Evolutionary conservation across 2,113 vertebrate species (phyloP).

Genomic region (Eudyptes chrysolophus): DNA sequence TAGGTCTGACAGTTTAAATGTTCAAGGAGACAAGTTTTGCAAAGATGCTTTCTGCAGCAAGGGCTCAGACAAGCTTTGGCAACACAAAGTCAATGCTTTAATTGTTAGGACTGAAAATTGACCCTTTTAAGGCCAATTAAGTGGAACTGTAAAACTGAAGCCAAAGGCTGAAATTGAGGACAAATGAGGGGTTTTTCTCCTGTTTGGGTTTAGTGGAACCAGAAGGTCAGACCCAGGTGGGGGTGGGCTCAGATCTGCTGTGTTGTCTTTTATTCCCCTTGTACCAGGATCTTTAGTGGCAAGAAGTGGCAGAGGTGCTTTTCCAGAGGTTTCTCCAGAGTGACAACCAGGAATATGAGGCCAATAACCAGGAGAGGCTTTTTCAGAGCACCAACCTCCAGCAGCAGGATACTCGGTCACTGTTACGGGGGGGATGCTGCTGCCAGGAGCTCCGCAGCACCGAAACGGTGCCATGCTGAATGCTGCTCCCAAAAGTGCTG

Average conservation of each 20-base stretch:
- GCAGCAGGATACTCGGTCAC: not conserved
- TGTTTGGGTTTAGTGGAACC: not conserved
- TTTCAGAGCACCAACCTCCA: not conserved
- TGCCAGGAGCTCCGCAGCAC: not conserved
- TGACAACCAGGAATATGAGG: not conserved
- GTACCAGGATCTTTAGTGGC: not conserved
- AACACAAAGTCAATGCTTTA: not conserved
- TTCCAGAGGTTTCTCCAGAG: not conserved
- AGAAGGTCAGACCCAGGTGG: not conserved
- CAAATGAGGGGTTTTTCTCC: not conserved
- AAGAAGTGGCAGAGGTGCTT: not conserved
- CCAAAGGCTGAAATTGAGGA: not conserved
- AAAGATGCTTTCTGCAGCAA: slow-evolving; percentile 14
- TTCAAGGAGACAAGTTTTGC: slow-evolving; percentile 40
- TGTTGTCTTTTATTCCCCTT: not conserved
- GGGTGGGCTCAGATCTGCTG: not conserved
- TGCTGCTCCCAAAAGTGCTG: not conserved
- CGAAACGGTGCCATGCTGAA: not conserved
- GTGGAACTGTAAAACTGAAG: not conserved
- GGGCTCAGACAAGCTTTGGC: slow-evolving; percentile 30
- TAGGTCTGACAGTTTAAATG: slow-evolving; percentile 52
- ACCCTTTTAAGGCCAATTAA: slow-evolving; percentile 38
- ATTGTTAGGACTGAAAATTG: slow-evolving; percentile 23
- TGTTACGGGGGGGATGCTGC: not conserved
- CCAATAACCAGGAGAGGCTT: not conserved